phyloP scores from a whole-genome alignment of 2,797 vertebrate species.

The Apodemus agrarius region DNA sequence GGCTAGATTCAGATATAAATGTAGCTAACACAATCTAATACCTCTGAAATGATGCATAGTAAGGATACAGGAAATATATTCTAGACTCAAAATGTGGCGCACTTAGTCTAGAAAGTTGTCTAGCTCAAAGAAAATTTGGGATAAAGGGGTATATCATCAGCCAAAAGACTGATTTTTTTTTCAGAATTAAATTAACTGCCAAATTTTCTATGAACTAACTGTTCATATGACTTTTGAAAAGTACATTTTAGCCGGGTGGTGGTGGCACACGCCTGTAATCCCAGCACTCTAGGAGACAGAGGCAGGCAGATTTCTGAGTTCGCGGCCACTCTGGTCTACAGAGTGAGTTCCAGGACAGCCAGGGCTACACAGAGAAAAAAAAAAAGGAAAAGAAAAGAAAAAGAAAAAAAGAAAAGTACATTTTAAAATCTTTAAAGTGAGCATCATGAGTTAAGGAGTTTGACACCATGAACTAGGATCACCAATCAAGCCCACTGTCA shows the following conservation, averaged over 20 bases:
- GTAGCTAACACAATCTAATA: not conserved
- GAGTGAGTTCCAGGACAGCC: too few relatives aligned
- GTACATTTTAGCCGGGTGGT: too few relatives aligned
- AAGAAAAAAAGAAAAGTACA: too few relatives aligned
- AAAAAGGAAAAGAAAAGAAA: too few relatives aligned
- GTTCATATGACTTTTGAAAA: slow-evolving; percentile 31
- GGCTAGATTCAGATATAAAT: not conserved
- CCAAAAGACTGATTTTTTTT: not conserved
- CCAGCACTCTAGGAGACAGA: too few relatives aligned
- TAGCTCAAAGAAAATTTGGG: slow-evolving; percentile 29
- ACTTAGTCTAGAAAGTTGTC: not conserved
- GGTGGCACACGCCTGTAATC: too few relatives aligned
- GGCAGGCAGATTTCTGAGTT: too few relatives aligned
- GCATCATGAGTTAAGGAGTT: not conserved
- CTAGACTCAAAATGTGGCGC: not conserved
- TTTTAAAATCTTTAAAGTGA: slow-evolving; percentile 41
- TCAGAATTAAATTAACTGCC: slow-evolving; percentile 24
- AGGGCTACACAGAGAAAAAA: too few relatives aligned
- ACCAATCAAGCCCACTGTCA: not conserved
- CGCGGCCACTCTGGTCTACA: too few relatives aligned
- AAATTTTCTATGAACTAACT: slow-evolving; percentile 47
- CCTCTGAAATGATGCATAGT: not conserved
- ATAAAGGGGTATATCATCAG: not conserved
- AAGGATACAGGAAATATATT: slow-evolving; percentile 2
- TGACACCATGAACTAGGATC: not conserved